Base-by-base conservation (phyloP, 2,888 invertebrate species). In the Drosophila fulvimacula region DNA sequence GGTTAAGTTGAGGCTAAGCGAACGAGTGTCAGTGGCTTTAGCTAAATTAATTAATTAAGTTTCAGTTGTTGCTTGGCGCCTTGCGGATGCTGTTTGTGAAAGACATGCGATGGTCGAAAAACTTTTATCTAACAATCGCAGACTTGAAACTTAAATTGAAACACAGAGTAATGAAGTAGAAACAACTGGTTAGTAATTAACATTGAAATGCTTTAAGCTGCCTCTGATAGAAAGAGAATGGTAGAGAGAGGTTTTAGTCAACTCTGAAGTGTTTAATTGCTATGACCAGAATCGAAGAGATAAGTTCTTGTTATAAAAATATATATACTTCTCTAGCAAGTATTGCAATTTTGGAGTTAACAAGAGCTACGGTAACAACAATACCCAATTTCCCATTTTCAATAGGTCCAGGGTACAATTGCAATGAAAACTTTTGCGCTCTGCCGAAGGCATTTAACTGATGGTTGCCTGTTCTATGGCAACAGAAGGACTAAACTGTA, bases 1-100 rank as follows among this genome's bases (percentile, higher is more conserved):
- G 39, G 10, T 10, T 0, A 10, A 30, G 27, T 6, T 11, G 9
- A 36, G 6, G 15, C 6, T 24, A 44, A 19, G 27, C 34, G 17
- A 15, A 24, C 48, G 17, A 17, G 17, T 38, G 39, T 56, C 56
- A 30, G 39, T 15, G 67, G 36, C 44, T 60, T 60, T 36, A 64
- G 61, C 58, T 58, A 27, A 79, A 62, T 75, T 60, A 76, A 76
- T 79, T 76, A 60, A 66, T 66, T 63, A 56, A 51, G 21, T 63
- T 51, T 42, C 17, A 10, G 32, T 49, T 71, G 24, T 24, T 57
- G 17, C 42, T 52, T 13, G 21, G 30, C 46, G 27, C 46, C 46
- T 27, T 30, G n/a, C 46, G n/a, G 21, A 6, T 9, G 32, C 38
- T 44, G 48, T 13, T 27, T 15, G 3, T 19, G 19, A 46, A 15